A percentile compares a stretch with the other conserved stretches of the same genome.
phyloP scores from a whole-genome alignment of 1,140 invertebrate species.

The Prorops nasuta region DNA sequence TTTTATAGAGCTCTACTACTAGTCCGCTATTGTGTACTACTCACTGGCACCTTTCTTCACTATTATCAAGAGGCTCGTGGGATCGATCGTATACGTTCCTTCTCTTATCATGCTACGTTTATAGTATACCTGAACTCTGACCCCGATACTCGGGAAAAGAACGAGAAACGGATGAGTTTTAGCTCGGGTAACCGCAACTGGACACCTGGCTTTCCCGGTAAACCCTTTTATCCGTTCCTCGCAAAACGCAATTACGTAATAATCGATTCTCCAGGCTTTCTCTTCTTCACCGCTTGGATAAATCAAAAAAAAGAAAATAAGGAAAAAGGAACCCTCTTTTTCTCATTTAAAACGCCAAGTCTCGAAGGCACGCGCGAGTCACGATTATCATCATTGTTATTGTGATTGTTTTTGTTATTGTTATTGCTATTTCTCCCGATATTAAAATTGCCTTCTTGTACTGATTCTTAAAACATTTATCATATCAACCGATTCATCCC shows the following conservation, averaged over 20 bases:
- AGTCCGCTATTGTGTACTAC: slow-evolving; percentile 27
- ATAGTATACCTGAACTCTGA: neutral
- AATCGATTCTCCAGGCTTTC: slow-evolving; percentile 28
- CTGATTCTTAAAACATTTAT: too few relatives aligned
- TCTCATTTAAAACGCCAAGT: slow-evolving; percentile 2
- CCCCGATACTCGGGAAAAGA: slow-evolving; percentile 16
- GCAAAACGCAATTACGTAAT: slow-evolving; percentile 20
- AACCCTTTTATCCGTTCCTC: too few relatives aligned
- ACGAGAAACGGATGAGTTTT: slow-evolving; percentile 17
- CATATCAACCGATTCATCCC: too few relatives aligned
- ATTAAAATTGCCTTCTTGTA: too few relatives aligned
- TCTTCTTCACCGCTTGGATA: slow-evolving; percentile 16
- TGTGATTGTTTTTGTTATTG: neutral
- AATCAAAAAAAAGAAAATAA: too few relatives aligned
- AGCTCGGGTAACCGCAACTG: slow-evolving; percentile 17
- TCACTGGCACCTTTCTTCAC: slow-evolving; percentile 40
- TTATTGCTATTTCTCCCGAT: too few relatives aligned
- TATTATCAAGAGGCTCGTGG: slow-evolving; percentile 32
- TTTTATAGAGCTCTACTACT: slow-evolving; percentile 28
- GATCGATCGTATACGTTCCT: slow-evolving; percentile 4
- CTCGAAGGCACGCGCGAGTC: slow-evolving; percentile 29
- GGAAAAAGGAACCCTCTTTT: neutral
- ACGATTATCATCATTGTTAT: slow-evolving; percentile 3
- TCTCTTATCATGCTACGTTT: neutral
- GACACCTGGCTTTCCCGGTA: slow-evolving; percentile 8